Evolutionary conservation across 2,113 vertebrate species (phyloP).

Genomic region (Casuarius casuarius): DNA sequence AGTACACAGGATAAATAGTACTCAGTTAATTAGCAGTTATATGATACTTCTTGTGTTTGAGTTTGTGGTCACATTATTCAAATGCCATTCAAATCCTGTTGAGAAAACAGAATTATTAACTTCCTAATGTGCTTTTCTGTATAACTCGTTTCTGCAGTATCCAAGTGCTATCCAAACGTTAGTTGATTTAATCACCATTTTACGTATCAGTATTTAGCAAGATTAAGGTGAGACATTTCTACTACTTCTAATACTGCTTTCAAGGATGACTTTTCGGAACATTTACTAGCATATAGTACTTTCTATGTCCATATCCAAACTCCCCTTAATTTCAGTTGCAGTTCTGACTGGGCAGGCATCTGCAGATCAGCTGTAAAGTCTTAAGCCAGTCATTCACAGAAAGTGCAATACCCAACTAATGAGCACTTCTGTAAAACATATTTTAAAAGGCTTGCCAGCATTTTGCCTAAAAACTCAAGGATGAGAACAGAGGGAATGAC

Average conservation of each 20-base stretch:
- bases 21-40: conserved; percentile 1
- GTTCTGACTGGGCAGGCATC: neutral
- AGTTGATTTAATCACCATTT: neutral
- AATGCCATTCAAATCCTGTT: neutral
- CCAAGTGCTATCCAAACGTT: neutral
- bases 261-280: neutral
- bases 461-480: neutral
- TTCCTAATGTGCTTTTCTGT: neutral
- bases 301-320: neutral
- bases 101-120: neutral
- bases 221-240: neutral
- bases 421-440: neutral
- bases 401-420: neutral
- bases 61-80: neutral
- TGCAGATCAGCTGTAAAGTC: neutral
- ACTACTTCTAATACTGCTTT: neutral
- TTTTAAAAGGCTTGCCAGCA: neutral
- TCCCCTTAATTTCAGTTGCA: neutral
- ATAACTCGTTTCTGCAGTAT: neutral
- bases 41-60: neutral
- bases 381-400: neutral
- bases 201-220: neutral
- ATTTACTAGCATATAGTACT: neutral
- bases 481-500: neutral
- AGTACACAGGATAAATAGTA: neutral